Evolutionary conservation across 2,797 vertebrate genomes (phyloP).

Genomic region (Pampus argenteus): DNA sequence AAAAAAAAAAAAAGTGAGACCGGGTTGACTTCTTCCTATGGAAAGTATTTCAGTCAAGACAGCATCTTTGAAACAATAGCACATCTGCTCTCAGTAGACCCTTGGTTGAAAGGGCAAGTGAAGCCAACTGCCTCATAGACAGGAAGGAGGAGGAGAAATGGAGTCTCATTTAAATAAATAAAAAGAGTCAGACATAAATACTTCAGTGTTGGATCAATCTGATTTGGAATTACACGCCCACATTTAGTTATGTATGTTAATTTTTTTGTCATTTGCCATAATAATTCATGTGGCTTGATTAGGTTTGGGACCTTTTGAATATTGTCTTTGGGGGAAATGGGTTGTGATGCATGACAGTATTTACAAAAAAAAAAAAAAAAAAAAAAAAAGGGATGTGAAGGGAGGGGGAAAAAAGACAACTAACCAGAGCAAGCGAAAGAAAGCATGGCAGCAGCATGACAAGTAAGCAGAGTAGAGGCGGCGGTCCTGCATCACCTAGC

Average conservation of each 20-base stretch:
- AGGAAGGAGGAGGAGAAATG: constrained; percentile 48
- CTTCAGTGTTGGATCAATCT: background rate
- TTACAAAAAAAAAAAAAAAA: background rate
- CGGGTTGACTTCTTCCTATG: constrained; percentile 22
- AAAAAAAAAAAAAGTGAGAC: constrained; percentile 21
- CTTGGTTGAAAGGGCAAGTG: constrained; percentile 58
- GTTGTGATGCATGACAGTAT: constrained; percentile 24
- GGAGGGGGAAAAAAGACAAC: constrained; percentile 40
- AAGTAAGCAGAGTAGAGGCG: constrained; percentile 77
- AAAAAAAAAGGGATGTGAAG: constrained; percentile 20
- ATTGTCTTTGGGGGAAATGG: background rate
- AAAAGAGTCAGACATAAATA: constrained; percentile 14
- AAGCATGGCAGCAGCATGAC: constrained; percentile 76
- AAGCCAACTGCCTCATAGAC: constrained; percentile 55
- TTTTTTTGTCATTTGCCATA: constrained; percentile 11
- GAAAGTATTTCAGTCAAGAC: constrained; percentile 46
- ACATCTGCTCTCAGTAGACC: constrained; percentile 68
- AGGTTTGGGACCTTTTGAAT: constrained; percentile 24
- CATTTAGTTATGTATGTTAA: background rate
- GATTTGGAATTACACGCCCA: background rate
- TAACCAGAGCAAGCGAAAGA: constrained; percentile 51
- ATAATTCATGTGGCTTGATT: constrained; percentile 26
- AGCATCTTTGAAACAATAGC: constrained; percentile 63
- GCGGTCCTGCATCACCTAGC: constrained; percentile 80
- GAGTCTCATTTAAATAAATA: constrained; percentile 22